Base-by-base conservation (phyloP, 2,113 vertebrate species). In the Cyanoramphus novaezelandiae region DNA sequence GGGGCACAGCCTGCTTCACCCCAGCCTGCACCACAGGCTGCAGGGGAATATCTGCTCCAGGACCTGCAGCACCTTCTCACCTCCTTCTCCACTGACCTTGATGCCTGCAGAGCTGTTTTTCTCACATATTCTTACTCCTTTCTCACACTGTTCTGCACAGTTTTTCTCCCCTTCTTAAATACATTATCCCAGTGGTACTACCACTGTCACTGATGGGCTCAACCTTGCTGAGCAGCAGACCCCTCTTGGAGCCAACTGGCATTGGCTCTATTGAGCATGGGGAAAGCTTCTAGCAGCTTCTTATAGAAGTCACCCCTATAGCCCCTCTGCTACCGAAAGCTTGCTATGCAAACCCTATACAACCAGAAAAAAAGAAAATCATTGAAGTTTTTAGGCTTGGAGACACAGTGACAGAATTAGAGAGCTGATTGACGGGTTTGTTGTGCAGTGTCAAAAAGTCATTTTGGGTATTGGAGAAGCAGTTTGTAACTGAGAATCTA, bases 361-460 rank as follows among this genome's bases (percentile, higher is more conserved):
- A 55, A 80, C 4, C 53, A 94, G 31, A 7, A 43, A 57, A 65
- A 86, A 80, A 69, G 2, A 50, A 92, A 95, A 47, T 35, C 7
- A 74, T 33, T 74, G 19, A 55, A 35, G 33, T 37, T 84, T 20
- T 78, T 84, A 81, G 33, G 11, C 20, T 83, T 49, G 33, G 37
- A 88, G 64, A 65, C 20, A 55, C 23, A 50, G 83, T 43, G 41
- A 78, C 60, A 86, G 20, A 88, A 63, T 2, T 86, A 65, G 69
- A 86, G 35, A 0, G 0, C 44, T 68, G n/a, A 59, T 27, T 6
- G 1, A 35, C 60, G 49, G 47, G 50, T 92, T 95, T 86, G 52
- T 71, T 71, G 52, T 91, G 72, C 77, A 91, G 65, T 72, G 80
- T 97, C 86, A 89, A 62, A 84, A 59, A 46, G 62, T 78, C 71